Evolutionary conservation across 2,113 vertebrate species (phyloP).

Genomic region (Gymnobelideus leadbeateri): DNA sequence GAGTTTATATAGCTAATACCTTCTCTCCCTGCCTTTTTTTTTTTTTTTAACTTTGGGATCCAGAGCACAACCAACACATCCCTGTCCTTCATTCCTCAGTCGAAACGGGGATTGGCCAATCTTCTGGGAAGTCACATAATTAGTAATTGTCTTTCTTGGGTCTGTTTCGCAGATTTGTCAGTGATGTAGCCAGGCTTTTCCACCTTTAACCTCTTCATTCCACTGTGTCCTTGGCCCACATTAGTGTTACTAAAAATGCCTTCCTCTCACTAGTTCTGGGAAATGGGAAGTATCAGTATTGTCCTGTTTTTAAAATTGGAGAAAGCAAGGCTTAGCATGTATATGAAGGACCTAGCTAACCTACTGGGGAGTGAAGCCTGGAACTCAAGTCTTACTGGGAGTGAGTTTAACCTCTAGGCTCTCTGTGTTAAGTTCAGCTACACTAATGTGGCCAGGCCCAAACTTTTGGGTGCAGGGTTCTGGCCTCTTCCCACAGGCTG

Average conservation of each 20-base stretch:
- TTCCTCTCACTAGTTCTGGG: neutral
- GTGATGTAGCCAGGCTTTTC: neutral
- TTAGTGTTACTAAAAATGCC: neutral
- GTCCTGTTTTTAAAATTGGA: neutral
- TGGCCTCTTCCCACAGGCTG: neutral
- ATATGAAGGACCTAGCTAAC: neutral
- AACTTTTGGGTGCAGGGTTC: neutral
- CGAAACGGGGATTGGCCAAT: rapidly evolving
- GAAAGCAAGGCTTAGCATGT: neutral
- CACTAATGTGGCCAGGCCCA: neutral
- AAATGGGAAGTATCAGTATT: neutral
- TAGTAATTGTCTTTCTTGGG: neutral
- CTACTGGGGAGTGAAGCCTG: neutral
- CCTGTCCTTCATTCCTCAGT: rapidly evolving
- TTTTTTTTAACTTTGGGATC: neutral
- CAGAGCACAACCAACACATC: rapidly evolving
- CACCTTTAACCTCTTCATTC: neutral
- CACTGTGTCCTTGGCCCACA: neutral
- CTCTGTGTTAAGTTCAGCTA: neutral
- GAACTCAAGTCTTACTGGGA: neutral
- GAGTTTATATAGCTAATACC: neutral
- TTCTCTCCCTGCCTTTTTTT: neutral
- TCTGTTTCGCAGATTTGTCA: neutral
- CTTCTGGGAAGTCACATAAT: rapidly evolving
- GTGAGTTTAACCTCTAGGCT: neutral